Evolutionary conservation across 2,797 vertebrate species (phyloP).

Genomic region (Crenichthys baileyi): DNA sequence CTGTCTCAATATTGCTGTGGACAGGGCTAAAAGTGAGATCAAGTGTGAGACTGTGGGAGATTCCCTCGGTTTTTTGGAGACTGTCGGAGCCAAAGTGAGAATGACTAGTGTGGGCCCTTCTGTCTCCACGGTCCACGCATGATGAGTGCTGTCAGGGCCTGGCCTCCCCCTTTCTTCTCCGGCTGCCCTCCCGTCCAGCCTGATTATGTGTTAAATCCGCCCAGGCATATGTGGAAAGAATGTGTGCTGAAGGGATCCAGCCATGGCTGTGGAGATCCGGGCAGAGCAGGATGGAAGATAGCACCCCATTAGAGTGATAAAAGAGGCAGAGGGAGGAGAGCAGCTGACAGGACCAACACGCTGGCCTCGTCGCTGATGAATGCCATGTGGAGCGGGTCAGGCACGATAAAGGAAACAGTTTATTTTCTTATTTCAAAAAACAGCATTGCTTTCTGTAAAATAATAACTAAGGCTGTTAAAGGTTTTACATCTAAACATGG

Average conservation of each 20-base stretch:
- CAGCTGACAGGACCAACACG: conserved; percentile 79
- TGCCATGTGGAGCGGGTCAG: conserved; percentile 82
- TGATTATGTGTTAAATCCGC: conserved; percentile 83
- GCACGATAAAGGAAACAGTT: conserved; percentile 75
- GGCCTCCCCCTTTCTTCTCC: conserved; percentile 24
- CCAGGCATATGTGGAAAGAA: conserved; percentile 81
- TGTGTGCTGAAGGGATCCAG: conserved; percentile 44
- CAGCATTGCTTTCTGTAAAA: conserved; percentile 2
- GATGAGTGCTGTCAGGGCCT: conserved; percentile 77
- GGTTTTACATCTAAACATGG: conserved; percentile 64
- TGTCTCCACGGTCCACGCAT: conserved; percentile 56
- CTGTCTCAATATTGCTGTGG: conserved; percentile 48
- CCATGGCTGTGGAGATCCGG: conserved; percentile 62
- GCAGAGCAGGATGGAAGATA: conserved; percentile 77
- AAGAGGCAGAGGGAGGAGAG: conserved; percentile 77
- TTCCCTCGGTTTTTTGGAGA: conserved; percentile 35
- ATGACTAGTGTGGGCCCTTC: conserved; percentile 45
- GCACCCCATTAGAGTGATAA: conserved; percentile 84
- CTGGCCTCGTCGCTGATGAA: conserved; percentile 79
- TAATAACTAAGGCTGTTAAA: conserved; percentile 49
- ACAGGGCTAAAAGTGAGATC: conserved; percentile 38
- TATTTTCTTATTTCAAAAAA: conserved; percentile 80
- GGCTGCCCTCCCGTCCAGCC: conserved; percentile 54
- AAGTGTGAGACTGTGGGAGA: conserved; percentile 49
- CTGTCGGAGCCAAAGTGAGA: conserved; percentile 35